Evolutionary conservation across 2,888 invertebrate species (phyloP).

Genomic region (Bembecia ichneumoniformis): DNA sequence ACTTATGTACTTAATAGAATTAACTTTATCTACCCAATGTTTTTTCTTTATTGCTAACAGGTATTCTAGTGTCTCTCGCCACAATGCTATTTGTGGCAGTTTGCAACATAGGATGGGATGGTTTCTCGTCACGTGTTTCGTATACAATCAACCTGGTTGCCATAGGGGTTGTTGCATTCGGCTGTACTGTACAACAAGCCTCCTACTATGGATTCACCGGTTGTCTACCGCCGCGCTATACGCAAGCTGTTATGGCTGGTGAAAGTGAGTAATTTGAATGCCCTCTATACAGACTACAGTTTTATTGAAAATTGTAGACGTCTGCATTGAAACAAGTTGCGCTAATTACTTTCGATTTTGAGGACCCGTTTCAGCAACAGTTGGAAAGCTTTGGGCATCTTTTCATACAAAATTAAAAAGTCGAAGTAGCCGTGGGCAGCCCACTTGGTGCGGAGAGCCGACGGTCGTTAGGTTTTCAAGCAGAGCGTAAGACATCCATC

Average conservation of each 20-base stretch:
- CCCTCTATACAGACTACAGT: too few species aligned
- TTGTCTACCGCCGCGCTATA: slow-evolving; percentile 90
- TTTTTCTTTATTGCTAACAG: slow-evolving; percentile 40
- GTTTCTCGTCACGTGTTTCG: slow-evolving; percentile 83
- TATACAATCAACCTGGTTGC: slow-evolving; percentile 88
- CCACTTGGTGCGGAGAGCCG: too few species aligned
- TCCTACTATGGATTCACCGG: slow-evolving; percentile 96
- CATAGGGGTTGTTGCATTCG: slow-evolving; percentile 88
- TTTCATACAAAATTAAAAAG: too few species aligned
- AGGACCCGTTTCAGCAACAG: too few species aligned
- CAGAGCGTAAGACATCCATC: too few species aligned
- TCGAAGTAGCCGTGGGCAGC: too few species aligned
- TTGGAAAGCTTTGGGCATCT: too few species aligned
- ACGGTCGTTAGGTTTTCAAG: too few species aligned
- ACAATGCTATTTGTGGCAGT: slow-evolving; percentile 87
- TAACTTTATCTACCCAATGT: not conserved
- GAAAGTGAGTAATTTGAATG: slow-evolving; percentile 78
- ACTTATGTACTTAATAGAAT: not conserved
- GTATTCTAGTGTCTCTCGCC: slow-evolving; percentile 85
- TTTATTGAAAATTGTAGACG: too few species aligned
- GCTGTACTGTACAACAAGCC: slow-evolving; percentile 94
- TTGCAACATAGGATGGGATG: slow-evolving; percentile 89
- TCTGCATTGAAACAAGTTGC: too few species aligned
- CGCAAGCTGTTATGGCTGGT: slow-evolving; percentile 95
- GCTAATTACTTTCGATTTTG: too few species aligned